Conservation (phyloP, 2,888 invertebrate species). For the Cabera pusaria region DNA sequence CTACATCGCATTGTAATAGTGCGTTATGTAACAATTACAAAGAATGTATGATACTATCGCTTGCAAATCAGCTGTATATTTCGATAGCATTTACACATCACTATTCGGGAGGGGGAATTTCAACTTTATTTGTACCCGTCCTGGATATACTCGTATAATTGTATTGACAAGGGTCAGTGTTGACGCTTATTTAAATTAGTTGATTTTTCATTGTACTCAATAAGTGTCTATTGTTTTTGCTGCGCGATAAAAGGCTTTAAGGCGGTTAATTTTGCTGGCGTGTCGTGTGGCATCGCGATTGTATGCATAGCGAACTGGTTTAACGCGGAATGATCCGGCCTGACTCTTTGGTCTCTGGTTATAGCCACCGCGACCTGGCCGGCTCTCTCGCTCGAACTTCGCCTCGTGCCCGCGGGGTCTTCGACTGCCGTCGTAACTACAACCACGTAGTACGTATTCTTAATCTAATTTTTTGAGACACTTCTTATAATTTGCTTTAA, state of each 20-base stretch:
- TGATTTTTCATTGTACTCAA: background rate
- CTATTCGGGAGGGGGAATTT: too few relatives aligned
- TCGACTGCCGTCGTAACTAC: constrained; percentile 44
- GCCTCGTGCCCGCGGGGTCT: constrained; percentile 55
- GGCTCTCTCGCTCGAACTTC: constrained; percentile 66
- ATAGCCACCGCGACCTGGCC: constrained; percentile 59
- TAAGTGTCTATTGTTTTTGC: constrained; percentile 10
- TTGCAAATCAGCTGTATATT: constrained; percentile 8
- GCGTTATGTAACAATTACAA: constrained; percentile 13
- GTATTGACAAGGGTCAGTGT: constrained; percentile 1
- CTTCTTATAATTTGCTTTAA: too few relatives aligned
- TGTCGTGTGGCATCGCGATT: constrained; percentile 5
- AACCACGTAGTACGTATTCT: constrained; percentile 71
- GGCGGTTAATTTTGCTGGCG: constrained; percentile 9
- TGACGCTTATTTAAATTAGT: too few relatives aligned
- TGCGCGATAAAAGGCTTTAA: constrained; percentile 10
- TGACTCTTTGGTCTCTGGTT: constrained; percentile 54
- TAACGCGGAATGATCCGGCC: constrained; percentile 16
- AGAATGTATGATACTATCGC: constrained; percentile 21
- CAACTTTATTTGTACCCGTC: too few relatives aligned
- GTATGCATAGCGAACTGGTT: constrained; percentile 27
- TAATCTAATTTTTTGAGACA: constrained; percentile 5
- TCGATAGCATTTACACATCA: constrained; percentile 4
- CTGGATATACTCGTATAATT: too few relatives aligned
- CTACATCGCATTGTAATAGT: constrained; percentile 16